A percentile compares a stretch with the other conserved stretches of the same genome.
phyloP scores from a whole-genome alignment of 2,888 invertebrate genomes.

The Globia sparganii region DNA sequence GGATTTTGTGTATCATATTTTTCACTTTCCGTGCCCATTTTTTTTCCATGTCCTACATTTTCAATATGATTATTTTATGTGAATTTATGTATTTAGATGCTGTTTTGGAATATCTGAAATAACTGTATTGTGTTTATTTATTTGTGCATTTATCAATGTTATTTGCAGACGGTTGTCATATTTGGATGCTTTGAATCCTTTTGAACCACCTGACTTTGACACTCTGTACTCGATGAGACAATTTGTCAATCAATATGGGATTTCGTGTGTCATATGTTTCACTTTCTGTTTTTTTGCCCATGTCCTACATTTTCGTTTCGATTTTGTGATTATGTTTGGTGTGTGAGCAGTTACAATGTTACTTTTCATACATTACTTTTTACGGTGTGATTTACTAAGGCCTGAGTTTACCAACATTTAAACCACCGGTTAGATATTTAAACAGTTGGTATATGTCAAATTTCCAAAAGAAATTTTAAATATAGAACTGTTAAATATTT shows the following conservation, averaged over 20 bases:
- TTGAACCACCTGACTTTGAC: too few relatives aligned
- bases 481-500: too few relatives aligned
- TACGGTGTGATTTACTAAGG: too few relatives aligned
- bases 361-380: background rate
- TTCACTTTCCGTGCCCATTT: constrained; percentile 38
- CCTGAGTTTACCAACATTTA: too few relatives aligned
- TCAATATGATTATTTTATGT: background rate
- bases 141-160: background rate
- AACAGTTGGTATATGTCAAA: too few relatives aligned
- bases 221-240: too few relatives aligned
- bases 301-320: background rate
- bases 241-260: too few relatives aligned
- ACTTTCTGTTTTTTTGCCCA: too few relatives aligned
- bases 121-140: background rate
- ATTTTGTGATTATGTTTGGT: constrained; percentile 2
- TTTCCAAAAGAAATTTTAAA: too few relatives aligned
- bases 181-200: too few relatives aligned
- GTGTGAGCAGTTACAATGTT: background rate
- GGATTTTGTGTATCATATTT: constrained; percentile 55
- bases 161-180: background rate
- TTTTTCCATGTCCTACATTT: constrained; percentile 10
- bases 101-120: background rate
- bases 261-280: too few relatives aligned
- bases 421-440: too few relatives aligned
- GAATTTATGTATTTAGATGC: background rate